phyloP scores from a whole-genome alignment of 2,113 vertebrate species.

The Stercorarius parasiticus region DNA sequence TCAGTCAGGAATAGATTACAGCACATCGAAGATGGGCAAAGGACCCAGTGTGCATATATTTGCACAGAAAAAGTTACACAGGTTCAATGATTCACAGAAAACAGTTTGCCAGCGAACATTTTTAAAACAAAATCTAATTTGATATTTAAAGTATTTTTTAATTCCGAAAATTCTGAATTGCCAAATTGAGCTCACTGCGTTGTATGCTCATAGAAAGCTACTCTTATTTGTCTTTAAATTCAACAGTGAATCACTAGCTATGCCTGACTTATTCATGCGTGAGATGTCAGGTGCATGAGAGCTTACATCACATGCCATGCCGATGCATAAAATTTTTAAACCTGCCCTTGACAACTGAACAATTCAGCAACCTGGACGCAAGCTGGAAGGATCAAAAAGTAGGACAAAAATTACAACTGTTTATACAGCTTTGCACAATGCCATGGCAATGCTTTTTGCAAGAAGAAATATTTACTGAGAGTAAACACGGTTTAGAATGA shows the following conservation, averaged over 20 bases:
- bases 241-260: constrained; percentile 9
- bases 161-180: background rate
- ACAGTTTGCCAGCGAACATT: background rate
- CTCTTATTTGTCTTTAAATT: constrained; percentile 37
- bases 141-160: background rate
- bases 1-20: background rate
- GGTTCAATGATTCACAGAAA: background rate
- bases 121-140: background rate
- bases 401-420: constrained; percentile 57
- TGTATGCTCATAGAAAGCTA: background rate
- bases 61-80: background rate
- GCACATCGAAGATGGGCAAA: background rate
- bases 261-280: constrained; percentile 23
- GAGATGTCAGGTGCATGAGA: constrained; percentile 61
- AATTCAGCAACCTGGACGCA: constrained; percentile 44
- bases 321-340: constrained; percentile 63
- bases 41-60: background rate
- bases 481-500: constrained; percentile 45
- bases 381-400: constrained; percentile 56
- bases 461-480: constrained; percentile 41
- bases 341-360: constrained; percentile 61
- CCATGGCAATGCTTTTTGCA: constrained; percentile 10
- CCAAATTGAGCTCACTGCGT: background rate
- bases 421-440: constrained; percentile 42
- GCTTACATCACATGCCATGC: constrained; percentile 54